Conservation (phyloP, 2,888 invertebrate genomes). For the Sturmia bella region DNA sequence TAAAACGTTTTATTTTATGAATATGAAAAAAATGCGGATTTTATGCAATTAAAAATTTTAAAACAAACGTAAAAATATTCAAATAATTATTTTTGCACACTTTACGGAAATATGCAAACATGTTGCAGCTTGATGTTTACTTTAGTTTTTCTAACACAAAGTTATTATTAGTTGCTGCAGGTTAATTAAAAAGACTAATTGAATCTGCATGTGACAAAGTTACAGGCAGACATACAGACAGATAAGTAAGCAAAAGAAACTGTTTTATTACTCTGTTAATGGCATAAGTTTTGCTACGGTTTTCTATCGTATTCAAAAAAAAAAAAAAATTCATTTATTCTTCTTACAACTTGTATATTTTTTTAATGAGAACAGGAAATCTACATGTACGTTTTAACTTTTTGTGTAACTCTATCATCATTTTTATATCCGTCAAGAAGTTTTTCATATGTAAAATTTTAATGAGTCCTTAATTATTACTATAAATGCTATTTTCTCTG, state of each 20-base stretch:
- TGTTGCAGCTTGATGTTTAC: background rate
- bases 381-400: background rate
- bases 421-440: conserved; percentile 34
- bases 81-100: conserved; percentile 2
- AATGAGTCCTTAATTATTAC: conserved; percentile 61
- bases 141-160: conserved; percentile 27
- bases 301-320: too few relatives aligned
- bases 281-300: too few relatives aligned
- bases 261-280: background rate
- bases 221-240: conserved; percentile 2
- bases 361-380: background rate
- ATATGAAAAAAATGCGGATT: background rate
- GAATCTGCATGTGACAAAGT: conserved; percentile 13
- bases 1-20: too few relatives aligned
- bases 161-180: conserved; percentile 34
- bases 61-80: background rate
- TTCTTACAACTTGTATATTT: background rate
- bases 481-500: background rate
- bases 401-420: conserved; percentile 4
- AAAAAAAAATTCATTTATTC: too few relatives aligned
- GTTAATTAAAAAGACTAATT: conserved; percentile 64
- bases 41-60: conserved; percentile 26
- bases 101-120: background rate
- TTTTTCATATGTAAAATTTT: conserved; percentile 64
- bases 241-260: background rate